Evolutionary conservation across 2,888 invertebrate genomes (phyloP).

Genomic region (Sarcophaga caerulescens): DNA sequence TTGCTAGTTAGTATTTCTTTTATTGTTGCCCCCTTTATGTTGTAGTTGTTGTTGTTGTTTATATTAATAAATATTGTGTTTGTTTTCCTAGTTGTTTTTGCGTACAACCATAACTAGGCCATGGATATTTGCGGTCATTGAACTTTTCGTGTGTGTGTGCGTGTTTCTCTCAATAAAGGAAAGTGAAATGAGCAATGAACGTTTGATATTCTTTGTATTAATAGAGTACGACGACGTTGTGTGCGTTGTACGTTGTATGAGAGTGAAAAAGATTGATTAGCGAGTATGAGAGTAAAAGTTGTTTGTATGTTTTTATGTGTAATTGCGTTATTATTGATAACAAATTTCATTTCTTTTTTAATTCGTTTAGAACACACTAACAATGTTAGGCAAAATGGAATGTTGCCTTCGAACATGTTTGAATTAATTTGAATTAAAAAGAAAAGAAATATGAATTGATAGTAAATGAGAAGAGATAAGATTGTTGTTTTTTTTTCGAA

Average conservation of each 20-base stretch:
- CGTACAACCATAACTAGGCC: constrained; percentile 77
- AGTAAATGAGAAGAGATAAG: too few species aligned
- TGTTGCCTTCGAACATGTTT: neutral
- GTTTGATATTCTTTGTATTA: neutral
- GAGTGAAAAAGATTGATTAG: constrained; percentile 1
- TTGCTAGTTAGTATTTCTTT: constrained; percentile 12
- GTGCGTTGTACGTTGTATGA: constrained; percentile 11
- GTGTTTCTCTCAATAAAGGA: constrained; percentile 12
- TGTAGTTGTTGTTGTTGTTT: constrained; percentile 30
- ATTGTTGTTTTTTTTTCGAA: too few species aligned
- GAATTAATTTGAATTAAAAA: neutral
- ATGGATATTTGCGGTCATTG: constrained; percentile 81
- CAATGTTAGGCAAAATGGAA: neutral
- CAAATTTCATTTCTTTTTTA: constrained; percentile 52
- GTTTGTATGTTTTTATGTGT: neutral
- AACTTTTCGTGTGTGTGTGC: constrained; percentile 72
- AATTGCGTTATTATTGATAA: neutral
- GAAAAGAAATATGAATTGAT: too few species aligned
- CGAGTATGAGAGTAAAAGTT: constrained; percentile 47
- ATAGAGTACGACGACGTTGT: neutral
- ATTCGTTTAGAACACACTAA: neutral
- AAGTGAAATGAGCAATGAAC: constrained; percentile 8
- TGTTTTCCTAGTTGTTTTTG: constrained; percentile 58
- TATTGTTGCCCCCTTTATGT: neutral
- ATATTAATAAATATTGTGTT: constrained; percentile 13